phyloP scores from a whole-genome alignment of 2,113 vertebrate genomes.

The Oreochromis aureus region DNA sequence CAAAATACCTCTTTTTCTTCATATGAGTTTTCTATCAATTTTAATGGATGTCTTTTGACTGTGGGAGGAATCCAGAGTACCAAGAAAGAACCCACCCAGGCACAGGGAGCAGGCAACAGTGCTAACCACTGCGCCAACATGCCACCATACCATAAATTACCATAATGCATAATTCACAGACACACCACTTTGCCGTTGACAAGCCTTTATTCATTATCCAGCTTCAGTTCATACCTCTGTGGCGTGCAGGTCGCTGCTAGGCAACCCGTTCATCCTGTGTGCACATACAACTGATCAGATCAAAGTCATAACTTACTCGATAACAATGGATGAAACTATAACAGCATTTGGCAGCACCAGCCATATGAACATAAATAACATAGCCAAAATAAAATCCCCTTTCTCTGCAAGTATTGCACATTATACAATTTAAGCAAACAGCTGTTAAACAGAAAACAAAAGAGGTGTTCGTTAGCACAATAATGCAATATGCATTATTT shows the following conservation, averaged over 20 bases:
- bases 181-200: not conserved
- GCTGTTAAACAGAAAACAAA: not conserved
- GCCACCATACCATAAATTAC: not conserved
- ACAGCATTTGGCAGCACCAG: slow-evolving; percentile 31
- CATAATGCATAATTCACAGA: not conserved
- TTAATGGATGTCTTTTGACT: not conserved
- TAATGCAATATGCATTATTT: slow-evolving; percentile 43
- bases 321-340: slow-evolving; percentile 2
- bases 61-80: not conserved
- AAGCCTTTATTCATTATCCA: slow-evolving; percentile 44
- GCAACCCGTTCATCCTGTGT: not conserved
- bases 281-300: not conserved
- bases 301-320: not conserved
- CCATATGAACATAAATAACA: slow-evolving; percentile 68
- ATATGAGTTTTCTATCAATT: not conserved
- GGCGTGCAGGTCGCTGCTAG: not conserved
- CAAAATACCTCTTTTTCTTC: not conserved
- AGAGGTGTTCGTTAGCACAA: not conserved
- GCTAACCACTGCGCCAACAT: not conserved
- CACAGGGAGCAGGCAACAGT: not conserved
- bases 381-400: slow-evolving; percentile 72
- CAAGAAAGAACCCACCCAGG: not conserved
- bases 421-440: not conserved
- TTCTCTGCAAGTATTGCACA: slow-evolving; percentile 39
- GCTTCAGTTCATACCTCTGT: not conserved